Conservation (phyloP, 2,113 vertebrate species). For the Pleuronectes platessa region DNA sequence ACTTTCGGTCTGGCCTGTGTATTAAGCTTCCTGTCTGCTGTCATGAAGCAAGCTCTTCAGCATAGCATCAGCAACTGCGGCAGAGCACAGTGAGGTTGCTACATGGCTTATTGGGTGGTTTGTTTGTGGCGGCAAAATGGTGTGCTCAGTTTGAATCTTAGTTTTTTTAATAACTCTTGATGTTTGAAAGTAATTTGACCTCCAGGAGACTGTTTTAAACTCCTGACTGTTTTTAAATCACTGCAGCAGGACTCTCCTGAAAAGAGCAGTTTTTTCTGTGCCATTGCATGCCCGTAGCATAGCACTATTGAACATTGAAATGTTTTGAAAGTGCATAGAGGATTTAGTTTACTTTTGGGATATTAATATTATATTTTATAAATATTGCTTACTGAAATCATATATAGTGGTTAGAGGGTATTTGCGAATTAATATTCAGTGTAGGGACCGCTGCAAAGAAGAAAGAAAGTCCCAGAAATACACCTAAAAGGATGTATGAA, state of each 20-base stretch:
- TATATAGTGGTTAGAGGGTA: not conserved
- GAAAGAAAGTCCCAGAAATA: slow-evolving; percentile 17
- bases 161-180: slow-evolving; percentile 26
- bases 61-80: slow-evolving; percentile 43
- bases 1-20: slow-evolving; percentile 36
- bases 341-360: slow-evolving; percentile 40
- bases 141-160: slow-evolving; percentile 51
- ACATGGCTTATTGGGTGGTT: slow-evolving; percentile 45
- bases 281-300: not conserved
- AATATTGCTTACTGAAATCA: not conserved
- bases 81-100: slow-evolving; percentile 38
- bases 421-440: slow-evolving; percentile 4
- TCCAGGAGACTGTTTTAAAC: not conserved
- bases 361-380: not conserved
- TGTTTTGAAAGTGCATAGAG: slow-evolving; percentile 8
- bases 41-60: slow-evolving; percentile 62
- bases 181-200: slow-evolving; percentile 14
- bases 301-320: slow-evolving; percentile 12
- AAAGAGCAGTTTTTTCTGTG: not conserved
- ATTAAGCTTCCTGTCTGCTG: slow-evolving; percentile 68
- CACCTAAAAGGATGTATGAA: slow-evolving; percentile 14
- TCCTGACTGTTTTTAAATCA: not conserved
- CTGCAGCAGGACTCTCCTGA: not conserved
- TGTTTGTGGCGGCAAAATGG: slow-evolving; percentile 69
- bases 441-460: slow-evolving; percentile 12